Evolutionary conservation across 2,888 invertebrate species (phyloP).

Genomic region (Amblyjoppa proteus): DNA sequence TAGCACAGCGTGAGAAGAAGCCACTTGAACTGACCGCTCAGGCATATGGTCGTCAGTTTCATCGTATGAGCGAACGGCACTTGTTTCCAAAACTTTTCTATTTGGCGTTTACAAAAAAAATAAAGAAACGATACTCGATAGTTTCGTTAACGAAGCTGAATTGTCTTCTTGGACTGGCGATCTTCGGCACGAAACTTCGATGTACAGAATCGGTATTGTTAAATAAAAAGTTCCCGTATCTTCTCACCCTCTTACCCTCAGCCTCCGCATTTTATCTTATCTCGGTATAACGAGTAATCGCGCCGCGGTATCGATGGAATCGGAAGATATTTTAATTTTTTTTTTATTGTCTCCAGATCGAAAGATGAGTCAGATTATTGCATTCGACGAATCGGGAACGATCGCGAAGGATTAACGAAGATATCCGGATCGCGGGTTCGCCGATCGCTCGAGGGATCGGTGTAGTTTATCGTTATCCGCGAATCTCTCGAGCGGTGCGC

Average conservation of each 20-base stretch:
- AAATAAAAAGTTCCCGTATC: background rate
- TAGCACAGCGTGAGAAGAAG: background rate
- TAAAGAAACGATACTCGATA: too few species aligned
- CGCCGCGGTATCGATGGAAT: background rate
- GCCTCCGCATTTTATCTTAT: constrained; percentile 9
- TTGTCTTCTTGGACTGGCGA: background rate
- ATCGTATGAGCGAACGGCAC: constrained; percentile 1
- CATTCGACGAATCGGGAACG: too few species aligned
- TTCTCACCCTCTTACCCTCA: background rate
- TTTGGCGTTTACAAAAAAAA: background rate
- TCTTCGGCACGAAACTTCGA: background rate
- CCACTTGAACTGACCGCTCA: constrained; percentile 22
- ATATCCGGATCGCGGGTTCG: too few species aligned
- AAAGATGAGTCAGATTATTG: too few species aligned
- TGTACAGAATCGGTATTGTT: background rate
- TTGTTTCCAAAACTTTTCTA: background rate
- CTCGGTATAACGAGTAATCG: background rate
- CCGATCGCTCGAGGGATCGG: too few species aligned
- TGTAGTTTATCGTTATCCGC: background rate
- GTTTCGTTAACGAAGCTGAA: too few species aligned
- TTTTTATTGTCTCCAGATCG: too few species aligned
- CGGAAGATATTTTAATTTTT: background rate
- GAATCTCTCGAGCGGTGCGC: background rate
- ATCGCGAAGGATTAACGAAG: too few species aligned
- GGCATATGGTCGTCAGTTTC: constrained; percentile 6